Base-by-base conservation (phyloP, 2,797 vertebrate genomes). In the Acipenser oxyrinchus region DNA sequence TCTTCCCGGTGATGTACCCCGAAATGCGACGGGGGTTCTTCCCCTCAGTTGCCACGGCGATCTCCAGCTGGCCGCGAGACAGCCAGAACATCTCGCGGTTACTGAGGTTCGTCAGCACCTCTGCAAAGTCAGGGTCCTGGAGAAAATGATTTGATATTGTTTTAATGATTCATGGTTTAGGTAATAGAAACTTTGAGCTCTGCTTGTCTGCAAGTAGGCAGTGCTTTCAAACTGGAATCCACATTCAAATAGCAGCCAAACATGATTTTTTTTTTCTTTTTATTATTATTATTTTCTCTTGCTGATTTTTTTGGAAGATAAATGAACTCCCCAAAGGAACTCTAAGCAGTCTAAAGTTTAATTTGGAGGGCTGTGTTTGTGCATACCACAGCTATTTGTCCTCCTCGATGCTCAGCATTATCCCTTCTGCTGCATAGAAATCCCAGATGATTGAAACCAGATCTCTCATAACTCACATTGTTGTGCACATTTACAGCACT, bases 81-180 rank as follows among this genome's bases (percentile, higher is more conserved):
- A 99, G 74, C 95, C 93, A 95, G 75, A 92, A 91, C 77, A 98
- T 87, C 75, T 98, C 96, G 0, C 76, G 90, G 72, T 86, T 84
- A 18, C 93, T 93, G 70, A 99, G 84, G 65, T 93, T 91, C 0
- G 88, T 89, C 79, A 99, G 86, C 72, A 97, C 95, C 82, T 99
- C 96, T 0, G 95, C 95, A 0, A 99, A 96, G 71, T 96, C 94
- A 0, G 92, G 86, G 70, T 95, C 93, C 96, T 99, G 75, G 37
- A 48, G 0, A 15, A 37, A 37, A 37, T 37, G 23, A 37, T 37
- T 37, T 37, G 2, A 37, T 37, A 37, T 37, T 37, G 4, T 37
- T 37, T 37, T 37, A 37, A 37, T 37, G 23, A 37, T 37, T 2
- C 23, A 37, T 37, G 2, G 23, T 37, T 37, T 37, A 37, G 23